Evolutionary conservation across 2,888 invertebrate genomes (phyloP).

Genomic region (Marasmarcha lunaedactyla): DNA sequence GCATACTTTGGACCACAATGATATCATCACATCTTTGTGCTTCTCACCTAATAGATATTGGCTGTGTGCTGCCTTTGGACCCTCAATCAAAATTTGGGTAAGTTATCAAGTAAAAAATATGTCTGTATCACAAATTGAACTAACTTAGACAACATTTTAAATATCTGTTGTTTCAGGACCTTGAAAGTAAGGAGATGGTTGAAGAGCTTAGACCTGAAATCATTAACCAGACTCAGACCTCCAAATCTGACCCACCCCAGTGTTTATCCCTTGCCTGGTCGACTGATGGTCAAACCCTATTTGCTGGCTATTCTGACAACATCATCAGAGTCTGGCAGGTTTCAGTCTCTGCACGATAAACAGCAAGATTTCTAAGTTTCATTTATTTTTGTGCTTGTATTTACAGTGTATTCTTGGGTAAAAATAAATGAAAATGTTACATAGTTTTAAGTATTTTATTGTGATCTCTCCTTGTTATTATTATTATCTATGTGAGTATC

Average conservation of each 20-base stretch:
- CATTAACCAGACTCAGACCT: slow-evolving; percentile 76
- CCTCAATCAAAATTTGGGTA: slow-evolving; percentile 98
- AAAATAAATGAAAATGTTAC: slow-evolving; percentile 64
- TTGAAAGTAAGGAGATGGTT: slow-evolving; percentile 99
- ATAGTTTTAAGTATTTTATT: slow-evolving; percentile 40
- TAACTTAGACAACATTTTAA: too few relatives aligned
- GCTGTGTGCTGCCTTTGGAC: slow-evolving; percentile 99
- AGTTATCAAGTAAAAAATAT: too few relatives aligned
- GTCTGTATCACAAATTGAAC: too few relatives aligned
- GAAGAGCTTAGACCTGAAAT: slow-evolving; percentile 98
- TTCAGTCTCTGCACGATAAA: slow-evolving; percentile 83
- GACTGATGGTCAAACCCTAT: slow-evolving; percentile 98
- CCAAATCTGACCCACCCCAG: slow-evolving; percentile 93
- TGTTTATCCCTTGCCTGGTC: slow-evolving; percentile 99
- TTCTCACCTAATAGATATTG: slow-evolving; percentile 99
- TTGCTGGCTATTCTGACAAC: slow-evolving; percentile 98
- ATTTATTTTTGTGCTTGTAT: slow-evolving; percentile 60
- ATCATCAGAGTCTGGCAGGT: slow-evolving; percentile 99
- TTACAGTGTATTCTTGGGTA: slow-evolving; percentile 31
- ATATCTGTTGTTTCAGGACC: slow-evolving; percentile 77
- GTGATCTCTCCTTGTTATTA: slow-evolving; percentile 33
- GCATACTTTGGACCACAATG: slow-evolving; percentile 98
- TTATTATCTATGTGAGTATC: slow-evolving; percentile 6
- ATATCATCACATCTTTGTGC: slow-evolving; percentile 97
- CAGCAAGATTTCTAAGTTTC: slow-evolving; percentile 34